phyloP scores from a whole-genome alignment of 2,113 vertebrate genomes.

The Falco punctatus region DNA sequence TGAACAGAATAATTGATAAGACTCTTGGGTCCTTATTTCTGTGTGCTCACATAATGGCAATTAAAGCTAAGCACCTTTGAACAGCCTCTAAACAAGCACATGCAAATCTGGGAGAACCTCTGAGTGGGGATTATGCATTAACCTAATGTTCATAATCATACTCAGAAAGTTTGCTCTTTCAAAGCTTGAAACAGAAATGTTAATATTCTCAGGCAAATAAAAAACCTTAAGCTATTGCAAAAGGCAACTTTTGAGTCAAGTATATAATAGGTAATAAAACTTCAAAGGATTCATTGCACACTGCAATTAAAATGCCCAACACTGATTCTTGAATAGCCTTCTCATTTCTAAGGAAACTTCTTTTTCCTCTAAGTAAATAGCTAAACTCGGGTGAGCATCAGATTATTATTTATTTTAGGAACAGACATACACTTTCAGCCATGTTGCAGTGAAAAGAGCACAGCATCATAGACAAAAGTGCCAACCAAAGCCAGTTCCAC shows the following conservation, averaged over 20 bases:
- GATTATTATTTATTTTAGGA: background rate
- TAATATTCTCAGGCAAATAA: constrained; percentile 54
- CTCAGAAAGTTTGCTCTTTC: constrained; percentile 52
- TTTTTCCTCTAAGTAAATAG: background rate
- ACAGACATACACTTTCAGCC: background rate
- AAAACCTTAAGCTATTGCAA: constrained; percentile 41
- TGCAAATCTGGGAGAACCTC: constrained; percentile 48
- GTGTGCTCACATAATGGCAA: constrained; percentile 45
- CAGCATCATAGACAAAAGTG: background rate
- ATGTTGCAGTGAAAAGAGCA: background rate
- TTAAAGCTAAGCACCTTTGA: constrained; percentile 66
- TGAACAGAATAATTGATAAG: constrained; percentile 48
- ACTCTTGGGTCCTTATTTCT: constrained; percentile 28
- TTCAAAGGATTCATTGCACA: constrained; percentile 45
- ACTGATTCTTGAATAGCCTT: constrained; percentile 32
- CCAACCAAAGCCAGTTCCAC: constrained; percentile 15
- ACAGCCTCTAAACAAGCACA: constrained; percentile 56
- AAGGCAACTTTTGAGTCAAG: constrained; percentile 46
- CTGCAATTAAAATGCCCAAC: constrained; percentile 56
- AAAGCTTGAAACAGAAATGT: constrained; percentile 54
- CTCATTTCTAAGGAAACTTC: constrained; percentile 7
- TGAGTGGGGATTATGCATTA: constrained; percentile 52
- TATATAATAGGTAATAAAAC: constrained; percentile 54
- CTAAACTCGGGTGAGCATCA: background rate
- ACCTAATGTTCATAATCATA: constrained; percentile 52